These are phyloP conservation scores for Labeo calbasu DNA, from an alignment of 2,797 vertebrate species.

Conservation along the genomic window DNA sequence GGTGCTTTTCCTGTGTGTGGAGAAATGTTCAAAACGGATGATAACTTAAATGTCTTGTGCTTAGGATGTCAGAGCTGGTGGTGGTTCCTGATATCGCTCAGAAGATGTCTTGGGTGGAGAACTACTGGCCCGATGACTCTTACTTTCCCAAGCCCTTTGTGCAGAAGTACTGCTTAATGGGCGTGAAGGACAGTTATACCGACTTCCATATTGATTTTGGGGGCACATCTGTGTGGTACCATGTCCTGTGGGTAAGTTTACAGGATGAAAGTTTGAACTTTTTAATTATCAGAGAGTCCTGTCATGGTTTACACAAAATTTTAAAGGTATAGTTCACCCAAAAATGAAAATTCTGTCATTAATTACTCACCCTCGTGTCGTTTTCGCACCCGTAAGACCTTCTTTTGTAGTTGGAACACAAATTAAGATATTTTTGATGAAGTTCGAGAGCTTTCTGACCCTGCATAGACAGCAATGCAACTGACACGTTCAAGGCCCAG, in stretches of 20 bases:
- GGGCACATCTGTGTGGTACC: conserved; percentile 99
- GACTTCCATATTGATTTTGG: conserved; percentile 99
- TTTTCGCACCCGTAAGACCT: too few relatives aligned
- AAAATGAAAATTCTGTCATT: too few relatives aligned
- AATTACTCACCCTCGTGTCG: too few relatives aligned
- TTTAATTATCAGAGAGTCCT: background rate
- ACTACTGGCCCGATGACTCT: conserved; percentile 99
- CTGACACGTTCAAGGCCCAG: too few relatives aligned
- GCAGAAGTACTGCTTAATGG: conserved; percentile 99
- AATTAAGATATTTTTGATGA: too few relatives aligned
- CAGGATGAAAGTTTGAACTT: background rate
- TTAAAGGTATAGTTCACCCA: too few relatives aligned
- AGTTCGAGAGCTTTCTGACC: too few relatives aligned
- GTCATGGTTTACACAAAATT: background rate
- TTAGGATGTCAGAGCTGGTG: conserved; percentile 95
- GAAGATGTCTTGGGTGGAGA: conserved; percentile 99
- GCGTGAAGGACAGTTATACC: conserved; percentile 96
- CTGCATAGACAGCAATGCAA: too few relatives aligned
- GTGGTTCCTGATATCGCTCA: conserved; percentile 94
- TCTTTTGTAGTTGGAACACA: too few relatives aligned
- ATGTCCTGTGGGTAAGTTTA: conserved; percentile 94
- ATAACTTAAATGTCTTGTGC: background rate
- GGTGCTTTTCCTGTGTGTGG: background rate
- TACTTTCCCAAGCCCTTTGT: conserved; percentile 99
- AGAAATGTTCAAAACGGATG: background rate